Percentiles rank a stretch among this genome's conserved stretches.
Conservation (phyloP, 2,888 invertebrate species). For the Nowickia ferox region DNA sequence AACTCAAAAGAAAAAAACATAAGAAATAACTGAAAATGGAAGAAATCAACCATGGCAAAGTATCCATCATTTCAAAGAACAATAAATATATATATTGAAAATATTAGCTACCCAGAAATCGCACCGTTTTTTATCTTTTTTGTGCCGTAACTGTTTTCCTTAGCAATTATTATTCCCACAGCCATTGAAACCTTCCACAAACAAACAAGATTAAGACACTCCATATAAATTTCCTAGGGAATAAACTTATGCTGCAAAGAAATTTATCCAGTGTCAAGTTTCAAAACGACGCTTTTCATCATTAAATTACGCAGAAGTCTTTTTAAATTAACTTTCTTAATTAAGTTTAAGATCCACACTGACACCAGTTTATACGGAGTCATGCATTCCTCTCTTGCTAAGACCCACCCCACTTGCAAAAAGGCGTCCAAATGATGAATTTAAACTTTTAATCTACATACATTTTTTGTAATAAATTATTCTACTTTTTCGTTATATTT, state of each 20-base stretch:
- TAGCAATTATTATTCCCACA: background rate
- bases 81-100: too few relatives aligned
- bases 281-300: background rate
- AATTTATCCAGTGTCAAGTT: background rate
- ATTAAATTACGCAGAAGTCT: slow-evolving; percentile 4
- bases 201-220: background rate
- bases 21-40: too few relatives aligned
- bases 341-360: background rate
- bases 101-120: too few relatives aligned
- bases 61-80: too few relatives aligned
- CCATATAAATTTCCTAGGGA: background rate
- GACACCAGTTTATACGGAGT: background rate
- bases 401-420: background rate
- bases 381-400: too few relatives aligned
- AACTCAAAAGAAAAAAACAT: too few relatives aligned
- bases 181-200: background rate
- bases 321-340: slow-evolving; percentile 23
- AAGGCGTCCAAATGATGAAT: slow-evolving; percentile 29
- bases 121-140: background rate
- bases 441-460: slow-evolving; percentile 41
- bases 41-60: too few relatives aligned
- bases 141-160: background rate
- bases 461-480: slow-evolving; percentile 4
- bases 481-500: background rate
- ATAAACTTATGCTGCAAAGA: background rate